phyloP scores from a whole-genome alignment of 2,888 invertebrate species.

The Lasius fuliginosus region DNA sequence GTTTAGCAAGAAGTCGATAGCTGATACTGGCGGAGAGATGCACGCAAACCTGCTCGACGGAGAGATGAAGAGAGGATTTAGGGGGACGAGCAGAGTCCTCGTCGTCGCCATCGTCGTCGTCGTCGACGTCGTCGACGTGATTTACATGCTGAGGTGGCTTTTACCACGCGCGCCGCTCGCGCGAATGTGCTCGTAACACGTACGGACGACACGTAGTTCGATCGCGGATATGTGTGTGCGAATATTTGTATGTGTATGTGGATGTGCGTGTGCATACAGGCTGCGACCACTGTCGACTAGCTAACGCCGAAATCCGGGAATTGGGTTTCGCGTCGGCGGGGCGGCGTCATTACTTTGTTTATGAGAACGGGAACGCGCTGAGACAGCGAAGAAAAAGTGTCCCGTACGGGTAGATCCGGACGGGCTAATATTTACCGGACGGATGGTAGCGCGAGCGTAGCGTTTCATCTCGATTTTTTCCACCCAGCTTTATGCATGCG shows the following conservation, averaged over 20 bases:
- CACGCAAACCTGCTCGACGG: slow-evolving; percentile 31
- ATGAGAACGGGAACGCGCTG: slow-evolving; percentile 79
- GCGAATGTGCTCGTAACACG: slow-evolving; percentile 38
- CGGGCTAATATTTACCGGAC: slow-evolving; percentile 77
- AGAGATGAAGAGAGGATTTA: slow-evolving; percentile 43
- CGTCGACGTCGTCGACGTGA: slow-evolving; percentile 68
- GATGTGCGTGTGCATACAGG: slow-evolving; percentile 19
- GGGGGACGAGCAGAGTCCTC: slow-evolving; percentile 52
- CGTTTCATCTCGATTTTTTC: slow-evolving; percentile 68
- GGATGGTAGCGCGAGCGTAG: slow-evolving; percentile 49
- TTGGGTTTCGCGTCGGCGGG: slow-evolving; percentile 74
- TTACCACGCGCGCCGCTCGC: slow-evolving; percentile 60
- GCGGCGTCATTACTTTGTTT: slow-evolving; percentile 82
- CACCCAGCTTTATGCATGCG: slow-evolving; percentile 68
- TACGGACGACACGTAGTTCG: slow-evolving; percentile 27
- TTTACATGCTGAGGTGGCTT: slow-evolving; percentile 73
- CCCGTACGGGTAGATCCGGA: slow-evolving; percentile 58
- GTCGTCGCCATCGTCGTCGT: slow-evolving; percentile 54
- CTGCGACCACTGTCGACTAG: slow-evolving; percentile 35
- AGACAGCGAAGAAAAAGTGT: slow-evolving; percentile 81
- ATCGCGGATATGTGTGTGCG: neutral
- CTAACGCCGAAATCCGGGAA: slow-evolving; percentile 69
- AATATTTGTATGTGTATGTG: slow-evolving; percentile 4
- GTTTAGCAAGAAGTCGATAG: slow-evolving; percentile 66
- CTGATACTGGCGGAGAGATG: slow-evolving; percentile 45